phyloP scores from a whole-genome alignment of 2,797 vertebrate genomes.

The Fistularia commersonii region DNA sequence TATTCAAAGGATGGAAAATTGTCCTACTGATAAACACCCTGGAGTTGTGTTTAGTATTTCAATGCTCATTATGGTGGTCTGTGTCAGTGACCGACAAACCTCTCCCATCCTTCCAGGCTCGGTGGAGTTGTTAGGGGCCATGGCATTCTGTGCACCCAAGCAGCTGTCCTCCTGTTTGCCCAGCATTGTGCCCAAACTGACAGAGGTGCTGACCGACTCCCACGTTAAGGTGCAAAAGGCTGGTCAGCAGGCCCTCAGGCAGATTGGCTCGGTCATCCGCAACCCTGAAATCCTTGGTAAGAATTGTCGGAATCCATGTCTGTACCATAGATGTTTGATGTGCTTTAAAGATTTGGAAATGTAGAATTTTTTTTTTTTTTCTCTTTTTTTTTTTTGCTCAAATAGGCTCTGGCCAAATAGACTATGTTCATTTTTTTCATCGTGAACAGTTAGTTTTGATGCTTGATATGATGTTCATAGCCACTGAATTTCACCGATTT shows the following conservation, averaged over 20 bases:
- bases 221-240: conserved; percentile 99
- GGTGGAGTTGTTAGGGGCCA: conserved; percentile 93
- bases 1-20: background rate
- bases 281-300: conserved; percentile 97
- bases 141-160: conserved; percentile 97
- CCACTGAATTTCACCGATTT: too few species aligned
- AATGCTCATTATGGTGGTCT: too few species aligned
- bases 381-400: too few species aligned
- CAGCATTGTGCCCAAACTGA: conserved; percentile 97
- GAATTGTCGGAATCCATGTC: background rate
- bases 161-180: conserved; percentile 96
- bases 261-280: conserved; percentile 96
- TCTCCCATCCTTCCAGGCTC: conserved; percentile 77
- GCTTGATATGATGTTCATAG: too few species aligned
- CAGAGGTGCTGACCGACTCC: conserved; percentile 96
- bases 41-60: too few species aligned
- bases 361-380: too few species aligned
- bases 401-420: too few species aligned
- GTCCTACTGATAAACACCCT: background rate
- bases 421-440: too few species aligned
- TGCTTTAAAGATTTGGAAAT: background rate
- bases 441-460: too few species aligned
- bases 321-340: background rate
- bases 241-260: conserved; percentile 93
- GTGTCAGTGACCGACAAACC: background rate